phyloP scores from a whole-genome alignment of 2,797 vertebrate genomes.

The Scyliorhinus canicula region DNA sequence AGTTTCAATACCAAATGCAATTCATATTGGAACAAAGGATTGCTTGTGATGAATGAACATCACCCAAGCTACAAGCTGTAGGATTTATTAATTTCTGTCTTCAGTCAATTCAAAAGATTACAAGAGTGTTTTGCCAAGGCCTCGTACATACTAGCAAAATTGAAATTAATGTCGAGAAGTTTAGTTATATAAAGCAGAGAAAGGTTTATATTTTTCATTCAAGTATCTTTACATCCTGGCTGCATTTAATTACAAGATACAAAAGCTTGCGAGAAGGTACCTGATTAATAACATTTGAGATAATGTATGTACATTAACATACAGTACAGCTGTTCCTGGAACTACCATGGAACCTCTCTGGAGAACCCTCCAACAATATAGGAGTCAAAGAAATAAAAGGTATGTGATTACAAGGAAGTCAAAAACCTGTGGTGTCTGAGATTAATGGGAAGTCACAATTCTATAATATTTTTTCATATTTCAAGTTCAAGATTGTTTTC shows the following conservation, averaged over 20 bases:
- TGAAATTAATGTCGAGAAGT: background rate
- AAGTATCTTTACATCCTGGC: background rate
- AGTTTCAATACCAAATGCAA: background rate
- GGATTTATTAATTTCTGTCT: background rate
- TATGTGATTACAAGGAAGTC: background rate
- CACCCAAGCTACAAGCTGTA: background rate
- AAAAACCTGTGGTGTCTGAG: background rate
- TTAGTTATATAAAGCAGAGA: background rate
- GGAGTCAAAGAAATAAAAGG: background rate
- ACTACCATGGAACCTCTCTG: background rate
- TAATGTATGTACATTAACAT: background rate
- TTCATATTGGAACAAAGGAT: background rate
- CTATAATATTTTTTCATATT: background rate
- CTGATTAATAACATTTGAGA: background rate
- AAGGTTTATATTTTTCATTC: background rate
- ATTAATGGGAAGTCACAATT: background rate
- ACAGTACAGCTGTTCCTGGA: background rate
- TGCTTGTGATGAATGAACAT: background rate
- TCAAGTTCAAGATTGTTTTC: background rate
- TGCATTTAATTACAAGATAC: background rate
- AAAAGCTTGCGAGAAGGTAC: background rate
- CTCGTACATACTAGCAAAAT: background rate
- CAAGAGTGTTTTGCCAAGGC: background rate
- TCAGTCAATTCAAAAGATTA: background rate
- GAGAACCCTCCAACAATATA: background rate